These are phyloP conservation scores for Chunga burmeisteri DNA, from an alignment of 2,113 vertebrate species.

Conservation along the genomic window DNA sequence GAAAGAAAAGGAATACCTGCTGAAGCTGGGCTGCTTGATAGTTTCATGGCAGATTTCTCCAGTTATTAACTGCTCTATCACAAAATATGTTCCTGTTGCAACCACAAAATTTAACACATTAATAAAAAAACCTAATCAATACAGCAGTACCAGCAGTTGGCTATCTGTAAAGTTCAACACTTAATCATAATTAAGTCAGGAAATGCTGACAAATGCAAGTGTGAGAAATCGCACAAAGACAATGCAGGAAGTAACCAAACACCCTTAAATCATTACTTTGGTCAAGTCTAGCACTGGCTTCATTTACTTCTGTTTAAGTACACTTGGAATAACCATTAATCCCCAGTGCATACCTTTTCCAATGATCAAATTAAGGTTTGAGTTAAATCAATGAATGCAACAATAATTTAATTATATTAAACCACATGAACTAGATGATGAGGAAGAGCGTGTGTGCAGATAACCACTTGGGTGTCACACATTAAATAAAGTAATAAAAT, in stretches of 20 bases:
- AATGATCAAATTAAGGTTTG: slow-evolving; percentile 67
- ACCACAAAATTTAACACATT: slow-evolving; percentile 30
- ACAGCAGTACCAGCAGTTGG: background rate
- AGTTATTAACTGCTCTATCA: background rate
- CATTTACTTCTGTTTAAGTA: slow-evolving; percentile 58
- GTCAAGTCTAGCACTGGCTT: background rate
- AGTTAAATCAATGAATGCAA: slow-evolving; percentile 61
- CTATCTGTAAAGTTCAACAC: slow-evolving; percentile 50
- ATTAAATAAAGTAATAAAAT: slow-evolving; percentile 36
- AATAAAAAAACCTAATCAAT: slow-evolving; percentile 58
- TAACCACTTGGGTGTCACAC: slow-evolving; percentile 1
- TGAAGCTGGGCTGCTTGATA: background rate
- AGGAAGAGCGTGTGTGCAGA: slow-evolving; percentile 12
- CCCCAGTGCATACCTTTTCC: slow-evolving; percentile 44
- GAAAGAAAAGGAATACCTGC: background rate
- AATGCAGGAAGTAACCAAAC: slow-evolving; percentile 38
- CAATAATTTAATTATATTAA: slow-evolving; percentile 38
- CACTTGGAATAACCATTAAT: slow-evolving; percentile 63
- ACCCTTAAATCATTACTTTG: background rate
- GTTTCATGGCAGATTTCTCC: background rate
- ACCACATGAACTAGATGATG: slow-evolving; percentile 32
- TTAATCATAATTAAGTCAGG: slow-evolving; percentile 49
- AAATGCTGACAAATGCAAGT: slow-evolving; percentile 15
- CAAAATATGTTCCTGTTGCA: background rate
- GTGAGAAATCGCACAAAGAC: slow-evolving; percentile 50